These are phyloP conservation scores for Drosophila teissieri DNA, from an alignment of 1,140 invertebrate species.

Conservation along the genomic window DNA sequence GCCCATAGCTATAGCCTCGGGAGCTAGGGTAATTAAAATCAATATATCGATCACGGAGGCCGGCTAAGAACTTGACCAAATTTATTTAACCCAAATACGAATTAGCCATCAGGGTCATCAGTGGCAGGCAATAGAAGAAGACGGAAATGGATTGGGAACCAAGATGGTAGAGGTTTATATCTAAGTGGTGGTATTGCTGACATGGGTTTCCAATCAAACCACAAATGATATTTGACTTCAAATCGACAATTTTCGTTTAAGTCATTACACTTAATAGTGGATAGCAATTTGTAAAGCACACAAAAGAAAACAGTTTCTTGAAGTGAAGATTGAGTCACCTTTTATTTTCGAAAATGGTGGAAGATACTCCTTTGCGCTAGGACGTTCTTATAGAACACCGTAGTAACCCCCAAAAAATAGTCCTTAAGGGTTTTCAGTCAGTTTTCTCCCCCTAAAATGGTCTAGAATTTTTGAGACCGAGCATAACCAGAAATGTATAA, in stretches of 20 bases:
- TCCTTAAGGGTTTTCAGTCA: background rate
- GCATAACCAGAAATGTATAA: background rate
- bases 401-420: too few species aligned
- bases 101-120: conserved; percentile 29
- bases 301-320: background rate
- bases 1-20: background rate
- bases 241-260: too few species aligned
- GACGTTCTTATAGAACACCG: too few species aligned
- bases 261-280: too few species aligned
- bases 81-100: conserved; percentile 31
- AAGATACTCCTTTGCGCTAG: background rate
- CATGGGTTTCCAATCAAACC: too few species aligned
- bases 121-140: background rate
- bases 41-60: conserved; percentile 65
- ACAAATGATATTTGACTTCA: too few species aligned
- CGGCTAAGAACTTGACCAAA: conserved; percentile 46
- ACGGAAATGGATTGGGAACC: background rate
- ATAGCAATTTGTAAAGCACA: too few species aligned
- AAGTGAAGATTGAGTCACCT: background rate
- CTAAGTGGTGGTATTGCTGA: too few species aligned
- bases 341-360: background rate
- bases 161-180: too few species aligned
- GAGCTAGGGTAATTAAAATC: conserved; percentile 45
- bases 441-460: background rate
- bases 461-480: too few species aligned